Base-by-base conservation (phyloP, 2,888 invertebrate genomes). In the Malacosoma neustria region DNA sequence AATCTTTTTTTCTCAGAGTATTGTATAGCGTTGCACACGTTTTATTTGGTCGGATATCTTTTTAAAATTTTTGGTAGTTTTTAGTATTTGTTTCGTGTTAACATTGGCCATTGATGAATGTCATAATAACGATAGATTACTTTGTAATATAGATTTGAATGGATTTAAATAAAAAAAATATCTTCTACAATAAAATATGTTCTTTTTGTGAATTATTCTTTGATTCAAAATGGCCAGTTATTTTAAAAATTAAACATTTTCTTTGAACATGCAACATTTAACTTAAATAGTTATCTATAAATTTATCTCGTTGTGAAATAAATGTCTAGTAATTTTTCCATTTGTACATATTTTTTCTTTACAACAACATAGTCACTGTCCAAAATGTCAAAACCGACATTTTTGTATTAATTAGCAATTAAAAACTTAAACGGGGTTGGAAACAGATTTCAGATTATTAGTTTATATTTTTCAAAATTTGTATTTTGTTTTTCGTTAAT, bases 71-170 rank as follows among this genome's bases (percentile, higher is more conserved):
- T 65, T 61, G 45, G 62, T 75, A 68, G 70, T 51, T 64, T n/a
- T 70, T 70, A 62, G 60, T 54, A 54, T 56, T 61, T 57, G 61
- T 67, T 68, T 63, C 54, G 65, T 73, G 69, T 67, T 66, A 59
- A 63, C 60, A 70, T 73, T 67, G 69, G 70, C 72, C 72, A 69
- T 72, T 73, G 58, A 68, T 73, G 68, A 67, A 71, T 74, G 75
- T 77, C 76, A 76, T 76, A 73, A 76, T 76, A 74, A 67, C 76
- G 74, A 69, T 22, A 22, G 22, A 22, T 22, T 6, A 22, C 69
- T 75, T 67, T 79, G 72, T 79, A 73, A 69, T 71, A 79, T 75
- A 79, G 72, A 64, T 72, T 76, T 61, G 62, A 72, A 63, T 70
- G 56, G 57, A 63, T 70, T 66, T 65, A 57, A 62, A 58, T 56